These are phyloP conservation scores for Apostichopus californicus DNA, from an alignment of 35 echinoderm and acorn worm genomes.

Conservation along the genomic window DNA sequence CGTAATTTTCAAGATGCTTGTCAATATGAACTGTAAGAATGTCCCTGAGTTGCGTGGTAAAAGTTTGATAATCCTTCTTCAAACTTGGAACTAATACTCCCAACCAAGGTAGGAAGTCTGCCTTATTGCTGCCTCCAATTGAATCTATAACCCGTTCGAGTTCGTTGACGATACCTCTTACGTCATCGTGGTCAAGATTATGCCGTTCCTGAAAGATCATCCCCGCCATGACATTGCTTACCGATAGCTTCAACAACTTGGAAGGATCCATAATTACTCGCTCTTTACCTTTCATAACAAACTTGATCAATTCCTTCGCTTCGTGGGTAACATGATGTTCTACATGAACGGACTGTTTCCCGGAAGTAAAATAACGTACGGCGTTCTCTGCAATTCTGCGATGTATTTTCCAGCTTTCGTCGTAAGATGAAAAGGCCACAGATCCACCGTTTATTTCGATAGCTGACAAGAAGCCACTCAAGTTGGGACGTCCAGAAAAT, in stretches of 20 bases:
- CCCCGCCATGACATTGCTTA: conserved; percentile 69
- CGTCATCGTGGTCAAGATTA: conserved; percentile 44
- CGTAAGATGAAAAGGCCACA: conserved; percentile 64
- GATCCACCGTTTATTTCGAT: conserved; percentile 30
- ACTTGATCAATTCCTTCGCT: conserved; percentile 54
- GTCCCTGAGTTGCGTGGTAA: background rate
- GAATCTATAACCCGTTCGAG: conserved; percentile 51
- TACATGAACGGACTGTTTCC: conserved; percentile 51
- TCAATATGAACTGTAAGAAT: conserved; percentile 27
- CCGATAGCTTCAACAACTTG: conserved; percentile 47
- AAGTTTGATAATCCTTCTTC: conserved; percentile 14
- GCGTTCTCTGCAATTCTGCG: conserved; percentile 67
- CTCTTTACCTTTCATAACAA: conserved; percentile 44
- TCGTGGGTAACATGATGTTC: conserved; percentile 61
- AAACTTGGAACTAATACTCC: conserved; percentile 27
- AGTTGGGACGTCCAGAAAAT: conserved; percentile 77
- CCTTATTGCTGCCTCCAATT: conserved; percentile 59
- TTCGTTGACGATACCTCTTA: conserved; percentile 50
- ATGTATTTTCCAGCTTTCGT: conserved; percentile 77
- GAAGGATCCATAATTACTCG: background rate
- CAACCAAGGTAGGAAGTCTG: conserved; percentile 85
- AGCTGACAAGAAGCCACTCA: conserved; percentile 42
- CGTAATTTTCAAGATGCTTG: conserved; percentile 46
- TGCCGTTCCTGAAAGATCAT: conserved; percentile 60
- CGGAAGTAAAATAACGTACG: conserved; percentile 69